Evolutionary conservation across 2,797 vertebrate species (phyloP).

Genomic region (Poecilia gillii): DNA sequence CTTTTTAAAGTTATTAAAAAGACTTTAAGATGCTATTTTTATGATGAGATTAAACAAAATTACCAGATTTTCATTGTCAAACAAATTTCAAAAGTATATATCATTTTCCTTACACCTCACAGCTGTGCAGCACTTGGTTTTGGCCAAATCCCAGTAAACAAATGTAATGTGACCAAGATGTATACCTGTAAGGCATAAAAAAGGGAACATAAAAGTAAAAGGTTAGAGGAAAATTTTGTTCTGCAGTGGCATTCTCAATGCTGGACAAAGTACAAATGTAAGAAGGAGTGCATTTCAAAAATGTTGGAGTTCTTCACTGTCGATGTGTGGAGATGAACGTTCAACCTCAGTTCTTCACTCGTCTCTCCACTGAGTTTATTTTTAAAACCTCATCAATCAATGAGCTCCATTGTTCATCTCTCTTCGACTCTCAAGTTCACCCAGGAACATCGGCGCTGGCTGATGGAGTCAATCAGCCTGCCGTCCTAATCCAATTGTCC

Average conservation of each 20-base stretch:
- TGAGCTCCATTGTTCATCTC: constrained; percentile 40
- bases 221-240: neutral
- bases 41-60: neutral
- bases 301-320: neutral
- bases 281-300: neutral
- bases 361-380: constrained; percentile 40
- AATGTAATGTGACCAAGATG: neutral
- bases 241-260: neutral
- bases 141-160: neutral
- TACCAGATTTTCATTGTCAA: neutral
- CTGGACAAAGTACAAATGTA: neutral
- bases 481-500: constrained; percentile 53
- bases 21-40: neutral
- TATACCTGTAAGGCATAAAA: neutral
- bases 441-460: neutral
- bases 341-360: constrained; percentile 1
- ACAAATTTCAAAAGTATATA: neutral
- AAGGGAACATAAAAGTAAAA: neutral
- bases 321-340: constrained; percentile 2
- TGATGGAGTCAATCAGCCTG: constrained; percentile 23
- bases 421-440: constrained; percentile 33
- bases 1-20: neutral
- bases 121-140: neutral
- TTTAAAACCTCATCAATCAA: constrained; percentile 58
- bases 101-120: neutral